Evolutionary conservation across 2,113 vertebrate genomes (phyloP).

Genomic region (Tiliqua scincoides): DNA sequence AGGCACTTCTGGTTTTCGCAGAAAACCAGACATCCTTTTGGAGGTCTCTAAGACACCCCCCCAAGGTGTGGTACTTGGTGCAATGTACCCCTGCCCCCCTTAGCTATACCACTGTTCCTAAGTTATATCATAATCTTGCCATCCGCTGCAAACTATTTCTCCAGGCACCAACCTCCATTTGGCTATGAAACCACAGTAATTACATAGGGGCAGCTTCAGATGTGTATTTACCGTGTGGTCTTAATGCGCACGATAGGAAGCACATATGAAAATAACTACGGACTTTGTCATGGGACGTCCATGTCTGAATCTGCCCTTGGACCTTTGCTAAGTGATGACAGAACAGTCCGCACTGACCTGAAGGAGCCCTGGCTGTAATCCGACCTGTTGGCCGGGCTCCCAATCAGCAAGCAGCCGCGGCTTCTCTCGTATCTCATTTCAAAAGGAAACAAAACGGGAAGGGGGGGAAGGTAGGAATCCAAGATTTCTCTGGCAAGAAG

Average conservation of each 20-base stretch:
- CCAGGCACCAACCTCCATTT: neutral
- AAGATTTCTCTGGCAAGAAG: neutral
- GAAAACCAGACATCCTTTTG: no score
- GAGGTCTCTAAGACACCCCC: no score
- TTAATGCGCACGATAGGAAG: neutral
- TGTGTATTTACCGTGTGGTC: neutral
- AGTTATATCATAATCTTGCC: neutral
- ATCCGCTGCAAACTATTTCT: neutral
- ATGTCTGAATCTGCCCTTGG: neutral
- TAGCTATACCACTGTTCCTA: no score
- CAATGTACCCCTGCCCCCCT: no score
- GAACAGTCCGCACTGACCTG: neutral
- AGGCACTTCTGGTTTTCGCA: no score
- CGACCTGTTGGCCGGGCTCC: neutral
- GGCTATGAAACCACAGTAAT: neutral
- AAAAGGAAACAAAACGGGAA: conserved; percentile 24
- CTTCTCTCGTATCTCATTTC: conserved; percentile 4
- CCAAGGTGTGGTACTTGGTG: no score
- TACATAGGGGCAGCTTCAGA: neutral
- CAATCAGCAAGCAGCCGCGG: neutral
- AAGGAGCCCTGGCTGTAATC: neutral
- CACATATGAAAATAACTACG: neutral
- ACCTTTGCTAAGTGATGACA: neutral
- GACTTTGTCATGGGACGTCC: neutral
- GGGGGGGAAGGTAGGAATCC: conserved; percentile 30